phyloP scores from a whole-genome alignment of 2,888 invertebrate genomes.

The Endotricha flammealis region DNA sequence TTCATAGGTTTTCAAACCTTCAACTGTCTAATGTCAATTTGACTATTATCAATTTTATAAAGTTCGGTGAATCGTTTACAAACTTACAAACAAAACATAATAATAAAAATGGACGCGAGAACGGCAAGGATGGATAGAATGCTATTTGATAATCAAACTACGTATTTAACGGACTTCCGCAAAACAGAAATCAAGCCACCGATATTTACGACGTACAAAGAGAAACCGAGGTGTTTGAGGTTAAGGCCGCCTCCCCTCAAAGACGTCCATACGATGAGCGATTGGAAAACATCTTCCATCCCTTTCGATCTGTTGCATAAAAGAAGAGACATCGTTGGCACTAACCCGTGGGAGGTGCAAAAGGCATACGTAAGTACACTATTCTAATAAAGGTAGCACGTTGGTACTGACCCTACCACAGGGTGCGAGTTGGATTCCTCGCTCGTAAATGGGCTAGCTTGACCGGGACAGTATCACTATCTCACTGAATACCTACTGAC shows the following conservation, averaged over 20 bases:
- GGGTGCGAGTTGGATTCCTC: no score
- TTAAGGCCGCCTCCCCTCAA: constrained; percentile 28
- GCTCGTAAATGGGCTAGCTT: no score
- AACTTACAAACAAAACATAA: no score
- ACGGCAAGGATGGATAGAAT: constrained; percentile 43
- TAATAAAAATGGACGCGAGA: no score
- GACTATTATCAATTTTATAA: no score
- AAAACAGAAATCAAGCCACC: constrained; percentile 22
- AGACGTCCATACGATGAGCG: constrained; percentile 37
- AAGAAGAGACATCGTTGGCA: constrained; percentile 30
- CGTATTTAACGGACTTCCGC: constrained; percentile 32
- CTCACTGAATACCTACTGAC: no score
- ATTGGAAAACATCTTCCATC: constrained; percentile 28
- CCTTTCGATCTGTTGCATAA: constrained; percentile 39
- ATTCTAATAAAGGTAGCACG: no score
- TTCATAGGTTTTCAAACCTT: no score
- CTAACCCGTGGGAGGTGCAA: constrained; percentile 31
- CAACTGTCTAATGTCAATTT: no score
- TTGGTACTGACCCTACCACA: no score
- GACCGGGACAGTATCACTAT: no score
- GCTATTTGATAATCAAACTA: constrained; percentile 42
- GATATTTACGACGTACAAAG: constrained; percentile 25
- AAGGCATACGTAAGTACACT: constrained; percentile 15
- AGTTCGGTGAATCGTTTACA: no score
- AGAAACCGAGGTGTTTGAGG: constrained; percentile 19